phyloP scores from a whole-genome alignment of 2,888 invertebrate genomes.

The Chaitophorus viminalis region DNA sequence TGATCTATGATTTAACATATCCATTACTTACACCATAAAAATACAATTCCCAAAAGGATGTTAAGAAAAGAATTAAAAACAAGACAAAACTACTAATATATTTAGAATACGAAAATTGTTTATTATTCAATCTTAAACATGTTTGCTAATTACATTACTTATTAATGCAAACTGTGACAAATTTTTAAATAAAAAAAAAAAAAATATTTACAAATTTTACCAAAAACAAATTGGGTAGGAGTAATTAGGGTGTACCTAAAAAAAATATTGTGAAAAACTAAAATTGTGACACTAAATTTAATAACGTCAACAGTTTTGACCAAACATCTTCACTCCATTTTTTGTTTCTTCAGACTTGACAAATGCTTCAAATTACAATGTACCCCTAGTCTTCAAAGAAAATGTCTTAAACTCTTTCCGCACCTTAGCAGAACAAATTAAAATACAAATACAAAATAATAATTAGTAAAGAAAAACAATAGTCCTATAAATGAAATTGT shows the following conservation, averaged over 20 bases:
- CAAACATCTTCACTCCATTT: slow-evolving; percentile 28
- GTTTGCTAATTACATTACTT: slow-evolving; percentile 42
- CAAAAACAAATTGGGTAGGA: slow-evolving; percentile 37
- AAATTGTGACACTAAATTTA: slow-evolving; percentile 42
- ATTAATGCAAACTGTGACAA: slow-evolving; percentile 46
- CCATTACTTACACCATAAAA: background rate
- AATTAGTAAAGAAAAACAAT: slow-evolving; percentile 58
- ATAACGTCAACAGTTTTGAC: slow-evolving; percentile 43
- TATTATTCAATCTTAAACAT: slow-evolving; percentile 43
- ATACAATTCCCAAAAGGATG: background rate
- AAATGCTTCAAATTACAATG: slow-evolving; percentile 56
- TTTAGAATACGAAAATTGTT: slow-evolving; percentile 33
- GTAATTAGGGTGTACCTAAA: slow-evolving; percentile 39
- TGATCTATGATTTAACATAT: background rate
- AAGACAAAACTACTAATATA: background rate
- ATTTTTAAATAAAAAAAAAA: slow-evolving; percentile 37
- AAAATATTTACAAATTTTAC: slow-evolving; percentile 54
- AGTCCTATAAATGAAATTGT: slow-evolving; percentile 41
- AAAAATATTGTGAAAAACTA: slow-evolving; percentile 42
- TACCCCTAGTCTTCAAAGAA: slow-evolving; percentile 62
- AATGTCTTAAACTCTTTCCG: slow-evolving; percentile 57
- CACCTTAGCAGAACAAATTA: slow-evolving; percentile 60
- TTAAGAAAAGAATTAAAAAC: background rate
- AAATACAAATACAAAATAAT: slow-evolving; percentile 55
- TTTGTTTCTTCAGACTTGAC: slow-evolving; percentile 55